phyloP scores from a whole-genome alignment of 92 coral and sea anemone species.

The Heteractis magnifica region DNA sequence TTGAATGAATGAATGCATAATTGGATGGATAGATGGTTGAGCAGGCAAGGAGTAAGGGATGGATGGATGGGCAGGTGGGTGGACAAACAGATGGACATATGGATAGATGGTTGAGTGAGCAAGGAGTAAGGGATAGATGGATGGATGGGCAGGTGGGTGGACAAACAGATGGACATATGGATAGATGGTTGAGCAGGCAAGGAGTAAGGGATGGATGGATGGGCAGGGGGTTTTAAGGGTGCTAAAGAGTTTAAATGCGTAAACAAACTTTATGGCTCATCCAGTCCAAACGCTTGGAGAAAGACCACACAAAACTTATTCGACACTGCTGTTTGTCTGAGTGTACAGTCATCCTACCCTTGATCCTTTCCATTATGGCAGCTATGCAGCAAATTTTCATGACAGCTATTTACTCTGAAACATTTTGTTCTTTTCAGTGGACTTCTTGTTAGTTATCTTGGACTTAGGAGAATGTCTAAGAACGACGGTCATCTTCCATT shows the following conservation, averaged over 20 bases:
- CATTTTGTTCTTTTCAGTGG: slow-evolving; percentile 57
- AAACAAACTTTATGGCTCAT: no score
- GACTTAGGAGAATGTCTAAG: slow-evolving; percentile 69
- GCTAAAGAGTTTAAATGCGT: no score
- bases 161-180: background rate
- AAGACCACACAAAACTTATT: no score
- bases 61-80: background rate
- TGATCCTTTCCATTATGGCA: background rate
- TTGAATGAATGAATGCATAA: background rate
- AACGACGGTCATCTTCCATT: slow-evolving; percentile 69
- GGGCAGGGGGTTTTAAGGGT: no score
- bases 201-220: no score
- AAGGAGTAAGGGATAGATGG: background rate
- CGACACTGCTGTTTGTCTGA: no score
- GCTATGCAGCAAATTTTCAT: background rate
- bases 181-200: no score
- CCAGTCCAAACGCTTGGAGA: no score
- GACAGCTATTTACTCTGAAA: no score
- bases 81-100: background rate
- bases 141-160: background rate
- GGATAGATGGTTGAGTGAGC: no score
- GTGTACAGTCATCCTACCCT: no score
- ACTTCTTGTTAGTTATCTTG: slow-evolving; percentile 71
- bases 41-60: background rate
- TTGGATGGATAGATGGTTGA: background rate